These are phyloP conservation scores for Murina feae DNA, from an alignment of 2,113 vertebrate species.

Conservation along the genomic window DNA sequence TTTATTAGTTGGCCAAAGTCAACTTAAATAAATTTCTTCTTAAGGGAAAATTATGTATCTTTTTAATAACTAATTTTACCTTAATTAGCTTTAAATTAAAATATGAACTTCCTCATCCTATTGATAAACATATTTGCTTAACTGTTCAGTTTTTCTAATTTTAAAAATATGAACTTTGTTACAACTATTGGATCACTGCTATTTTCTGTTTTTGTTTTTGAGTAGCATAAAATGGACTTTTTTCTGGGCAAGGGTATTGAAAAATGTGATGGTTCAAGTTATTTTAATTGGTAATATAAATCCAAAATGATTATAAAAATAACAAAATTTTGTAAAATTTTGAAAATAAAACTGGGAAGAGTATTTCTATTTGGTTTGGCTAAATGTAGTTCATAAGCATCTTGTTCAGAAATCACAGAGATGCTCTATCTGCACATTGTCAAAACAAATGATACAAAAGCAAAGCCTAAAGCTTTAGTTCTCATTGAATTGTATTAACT, in stretches of 20 bases:
- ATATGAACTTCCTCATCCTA: background rate
- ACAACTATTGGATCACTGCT: background rate
- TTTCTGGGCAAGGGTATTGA: background rate
- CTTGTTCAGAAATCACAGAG: background rate
- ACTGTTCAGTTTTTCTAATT: background rate
- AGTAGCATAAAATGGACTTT: background rate
- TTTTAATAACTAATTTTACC: background rate
- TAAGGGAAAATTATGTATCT: background rate
- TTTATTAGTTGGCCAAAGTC: background rate
- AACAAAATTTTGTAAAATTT: background rate
- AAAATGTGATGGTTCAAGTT: background rate
- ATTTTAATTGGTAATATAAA: background rate
- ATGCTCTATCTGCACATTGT: background rate
- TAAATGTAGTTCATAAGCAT: background rate
- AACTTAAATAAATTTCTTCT: background rate
- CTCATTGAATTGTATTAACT: background rate
- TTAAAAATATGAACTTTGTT: background rate
- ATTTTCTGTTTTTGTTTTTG: background rate
- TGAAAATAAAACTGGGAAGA: background rate
- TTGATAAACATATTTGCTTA: background rate
- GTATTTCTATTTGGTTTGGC: background rate
- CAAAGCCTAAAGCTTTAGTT: background rate
- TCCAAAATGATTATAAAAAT: background rate
- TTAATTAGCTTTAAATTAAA: background rate
- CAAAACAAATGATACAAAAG: background rate